phyloP scores from a whole-genome alignment of 2,797 vertebrate species.

The Spinus olivaceus region DNA sequence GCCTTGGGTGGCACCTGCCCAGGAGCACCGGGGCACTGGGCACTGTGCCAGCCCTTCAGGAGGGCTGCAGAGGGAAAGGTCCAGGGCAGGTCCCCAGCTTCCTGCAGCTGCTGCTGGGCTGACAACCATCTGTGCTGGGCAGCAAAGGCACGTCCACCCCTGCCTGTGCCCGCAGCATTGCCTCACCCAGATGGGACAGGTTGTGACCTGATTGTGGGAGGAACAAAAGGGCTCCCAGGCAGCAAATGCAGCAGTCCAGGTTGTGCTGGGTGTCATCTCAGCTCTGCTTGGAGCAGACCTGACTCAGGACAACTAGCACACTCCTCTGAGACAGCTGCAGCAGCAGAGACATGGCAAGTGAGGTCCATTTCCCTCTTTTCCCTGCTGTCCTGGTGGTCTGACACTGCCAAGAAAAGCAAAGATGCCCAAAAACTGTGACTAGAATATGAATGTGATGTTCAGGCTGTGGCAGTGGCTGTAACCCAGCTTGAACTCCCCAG shows the following conservation, averaged over 20 bases:
- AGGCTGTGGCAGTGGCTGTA: neutral
- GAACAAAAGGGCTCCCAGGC: neutral
- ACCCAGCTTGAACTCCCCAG: conserved; percentile 19
- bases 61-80: neutral
- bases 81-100: neutral
- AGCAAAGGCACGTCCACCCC: neutral
- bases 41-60: neutral
- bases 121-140: accelerated
- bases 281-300: neutral
- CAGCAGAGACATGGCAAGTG: neutral
- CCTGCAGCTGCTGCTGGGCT: neutral
- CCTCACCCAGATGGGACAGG: neutral
- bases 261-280: neutral
- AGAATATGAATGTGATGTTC: conserved; percentile 13
- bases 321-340: neutral
- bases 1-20: neutral
- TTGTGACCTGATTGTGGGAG: neutral
- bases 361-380: neutral
- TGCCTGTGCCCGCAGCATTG: neutral
- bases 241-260: neutral
- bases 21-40: neutral
- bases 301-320: neutral
- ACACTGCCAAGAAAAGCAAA: neutral
- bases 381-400: conserved; percentile 2
- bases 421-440: conserved; percentile 15